Base-by-base conservation (phyloP, 2,113 vertebrate species). In the Sorex araneus region DNA sequence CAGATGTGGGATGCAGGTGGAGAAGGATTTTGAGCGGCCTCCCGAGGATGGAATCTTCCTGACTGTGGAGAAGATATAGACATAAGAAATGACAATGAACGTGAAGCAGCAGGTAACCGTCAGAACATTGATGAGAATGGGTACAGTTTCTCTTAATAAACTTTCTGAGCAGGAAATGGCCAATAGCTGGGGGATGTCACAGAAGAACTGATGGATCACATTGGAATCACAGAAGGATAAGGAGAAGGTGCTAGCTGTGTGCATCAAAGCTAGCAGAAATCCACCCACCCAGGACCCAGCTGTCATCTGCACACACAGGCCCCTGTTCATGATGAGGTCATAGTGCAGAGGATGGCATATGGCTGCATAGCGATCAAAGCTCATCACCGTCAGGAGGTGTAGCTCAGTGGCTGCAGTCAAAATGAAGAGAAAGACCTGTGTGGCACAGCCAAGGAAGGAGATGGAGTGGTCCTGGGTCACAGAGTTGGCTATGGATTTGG, bases 401-500 rank as follows among this genome's bases (percentile, higher is more conserved):
- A 84, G 63, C 30, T 95, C 94, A 43, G 57, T n/a, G 23, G 45
- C 36, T n/a, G 36, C 67, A 9, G 70, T 70, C 6, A 36, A 71
- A 10, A 78, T 3, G 6, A 79, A 11, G 40, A 57, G 54, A 45
- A 81, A 93, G n/a, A 81, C 57, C 28, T 91, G 84, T 15, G 12
- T 1, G 23, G 60, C 28, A 60, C 75, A 95, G 7, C 79, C 80
- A 34, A 7, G 18, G 40, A 91, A 80, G 0, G 78, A 95, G 50
- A 95, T 92, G 25, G 28, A 71, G 45, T 74, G 84, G 69, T 6
- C 30, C 0, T n/a, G 32, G 27, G 66, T 54, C 28, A 88, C 60
- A 25, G 94, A 69, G 27, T 82, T 90, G 11, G 54, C 45, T 18
- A 95, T 67, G 36, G 93, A 66, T 66, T 78, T 93, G 47, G 92